Evolutionary conservation across 1,140 invertebrate genomes (phyloP).

Genomic region (Bombus impatiens): DNA sequence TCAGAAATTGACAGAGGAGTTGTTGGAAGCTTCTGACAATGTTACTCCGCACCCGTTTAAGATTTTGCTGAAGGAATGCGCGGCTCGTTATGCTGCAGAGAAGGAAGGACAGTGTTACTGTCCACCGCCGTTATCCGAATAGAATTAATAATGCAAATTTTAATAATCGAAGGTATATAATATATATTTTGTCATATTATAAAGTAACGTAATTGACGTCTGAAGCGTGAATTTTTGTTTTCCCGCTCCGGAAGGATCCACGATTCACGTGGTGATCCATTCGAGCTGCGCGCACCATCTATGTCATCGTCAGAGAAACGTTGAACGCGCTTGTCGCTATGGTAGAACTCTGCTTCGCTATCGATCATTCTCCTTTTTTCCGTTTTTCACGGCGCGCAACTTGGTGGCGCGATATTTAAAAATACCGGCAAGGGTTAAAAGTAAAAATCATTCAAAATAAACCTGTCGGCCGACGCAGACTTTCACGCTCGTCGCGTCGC

Average conservation of each 20-base stretch:
- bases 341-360: neutral
- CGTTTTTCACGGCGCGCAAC: neutral
- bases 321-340: neutral
- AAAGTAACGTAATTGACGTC: neutral
- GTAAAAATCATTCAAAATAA: neutral
- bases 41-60: constrained; percentile 68
- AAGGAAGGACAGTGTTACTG: constrained; percentile 57
- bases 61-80: constrained; percentile 58
- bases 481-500: neutral
- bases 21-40: constrained; percentile 64
- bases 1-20: constrained; percentile 52
- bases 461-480: neutral
- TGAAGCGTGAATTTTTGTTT: neutral
- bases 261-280: constrained; percentile 2
- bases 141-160: neutral
- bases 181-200: neutral
- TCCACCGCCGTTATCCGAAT: constrained; percentile 34
- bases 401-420: neutral
- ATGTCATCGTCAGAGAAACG: neutral
- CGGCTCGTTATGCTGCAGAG: constrained; percentile 52
- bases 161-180: neutral
- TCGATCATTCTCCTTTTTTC: neutral
- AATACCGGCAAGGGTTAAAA: neutral
- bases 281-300: constrained; percentile 24
- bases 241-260: neutral